A percentile compares a stretch with the other conserved stretches of the same genome.
phyloP scores from a whole-genome alignment of 35 echinoderm and acorn worm genomes.

The Stichopus chloronotus region DNA sequence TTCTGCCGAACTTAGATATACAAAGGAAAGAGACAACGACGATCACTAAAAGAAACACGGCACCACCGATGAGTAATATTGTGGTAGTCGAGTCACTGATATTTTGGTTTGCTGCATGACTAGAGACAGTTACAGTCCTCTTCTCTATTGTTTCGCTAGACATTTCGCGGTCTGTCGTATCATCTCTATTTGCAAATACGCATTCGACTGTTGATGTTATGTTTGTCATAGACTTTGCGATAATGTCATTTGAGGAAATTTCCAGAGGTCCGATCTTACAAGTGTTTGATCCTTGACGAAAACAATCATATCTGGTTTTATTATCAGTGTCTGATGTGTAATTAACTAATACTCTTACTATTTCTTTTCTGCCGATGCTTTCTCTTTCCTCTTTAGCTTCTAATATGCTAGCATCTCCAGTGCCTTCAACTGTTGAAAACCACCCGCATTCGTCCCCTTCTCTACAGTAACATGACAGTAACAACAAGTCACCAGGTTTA shows the following conservation, averaged over 20 bases:
- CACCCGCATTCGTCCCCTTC: background rate
- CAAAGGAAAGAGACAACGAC: background rate
- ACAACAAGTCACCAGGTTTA: background rate
- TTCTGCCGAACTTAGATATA: background rate
- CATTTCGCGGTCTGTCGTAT: background rate
- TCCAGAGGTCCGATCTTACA: background rate
- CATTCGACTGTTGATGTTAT: background rate
- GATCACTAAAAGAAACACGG: background rate
- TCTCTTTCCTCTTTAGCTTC: background rate
- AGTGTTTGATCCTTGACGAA: background rate
- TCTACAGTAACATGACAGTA: background rate
- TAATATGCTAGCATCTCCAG: background rate
- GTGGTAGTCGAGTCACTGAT: background rate
- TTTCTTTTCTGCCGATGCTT: background rate
- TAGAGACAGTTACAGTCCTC: background rate
- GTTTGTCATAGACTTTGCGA: background rate
- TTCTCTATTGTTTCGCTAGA: background rate
- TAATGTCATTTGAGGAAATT: background rate
- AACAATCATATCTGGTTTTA: conserved; percentile 1
- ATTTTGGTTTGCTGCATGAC: background rate
- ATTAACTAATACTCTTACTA: background rate
- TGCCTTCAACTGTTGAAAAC: background rate
- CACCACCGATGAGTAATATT: background rate
- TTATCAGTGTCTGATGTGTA: background rate
- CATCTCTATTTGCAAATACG: background rate